Percentiles rank a stretch among this genome's conserved stretches.
Evolutionary conservation across 2,113 vertebrate genomes (phyloP).

Genomic region (Rattus norvegicus): GRCr8 NC_086022.1:31320001-31320500

Average conservation of each 20-base stretch:
- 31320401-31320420: background rate
- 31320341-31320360: background rate
- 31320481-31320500: background rate
- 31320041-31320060: no score
- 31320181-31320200: background rate
- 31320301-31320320: background rate
- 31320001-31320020: no score
- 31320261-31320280: background rate
- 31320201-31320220: background rate
- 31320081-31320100: no score
- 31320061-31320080: no score
- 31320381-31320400: background rate
- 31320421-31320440: background rate
- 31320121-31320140: background rate
- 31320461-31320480: background rate
- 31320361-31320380: background rate
- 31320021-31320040: no score
- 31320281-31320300: background rate
- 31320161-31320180: background rate
- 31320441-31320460: background rate
- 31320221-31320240: background rate
- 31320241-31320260: background rate
- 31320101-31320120: no score
- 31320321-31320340: background rate
- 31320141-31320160: background rate